phyloP scores from a whole-genome alignment of 2,797 vertebrate species.

The Poecilia wingei region DNA sequence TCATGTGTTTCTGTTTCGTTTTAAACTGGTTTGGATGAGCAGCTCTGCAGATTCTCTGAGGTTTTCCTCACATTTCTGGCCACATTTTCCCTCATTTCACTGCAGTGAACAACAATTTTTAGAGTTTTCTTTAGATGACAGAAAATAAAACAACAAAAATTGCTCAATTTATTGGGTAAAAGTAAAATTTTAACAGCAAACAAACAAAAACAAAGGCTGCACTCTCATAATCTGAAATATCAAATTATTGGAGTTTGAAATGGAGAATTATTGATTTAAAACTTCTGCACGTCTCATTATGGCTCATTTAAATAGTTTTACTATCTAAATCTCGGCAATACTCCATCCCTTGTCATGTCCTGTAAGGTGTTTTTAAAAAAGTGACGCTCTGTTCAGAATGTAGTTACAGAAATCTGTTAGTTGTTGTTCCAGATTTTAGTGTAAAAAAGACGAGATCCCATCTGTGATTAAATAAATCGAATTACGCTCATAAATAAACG shows the following conservation, averaged over 20 bases:
- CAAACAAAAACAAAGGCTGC: not conserved
- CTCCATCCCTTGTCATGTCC: slow-evolving; percentile 20
- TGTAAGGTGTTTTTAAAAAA: slow-evolving; percentile 13
- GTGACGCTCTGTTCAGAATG: slow-evolving; percentile 22
- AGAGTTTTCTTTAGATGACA: not conserved
- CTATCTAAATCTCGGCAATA: slow-evolving; percentile 26
- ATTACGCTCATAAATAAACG: not conserved
- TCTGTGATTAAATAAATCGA: not conserved
- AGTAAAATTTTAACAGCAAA: not conserved
- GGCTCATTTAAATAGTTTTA: not conserved
- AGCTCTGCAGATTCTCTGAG: not conserved
- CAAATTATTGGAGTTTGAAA: too few relatives aligned
- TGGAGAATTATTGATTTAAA: not conserved
- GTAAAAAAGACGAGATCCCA: slow-evolving; percentile 2
- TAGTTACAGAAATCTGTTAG: slow-evolving; percentile 8
- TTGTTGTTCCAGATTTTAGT: slow-evolving; percentile 19
- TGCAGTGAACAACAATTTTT: not conserved
- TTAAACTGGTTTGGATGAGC: not conserved
- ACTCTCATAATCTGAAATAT: too few relatives aligned
- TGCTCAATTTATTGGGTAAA: not conserved
- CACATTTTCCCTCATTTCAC: not conserved
- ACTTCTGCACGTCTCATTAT: not conserved
- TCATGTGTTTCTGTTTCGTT: not conserved
- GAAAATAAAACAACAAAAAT: not conserved
- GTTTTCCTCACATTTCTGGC: not conserved